Conservation (phyloP, 2,888 invertebrate species). For the Chrysolina oricalcia region DNA sequence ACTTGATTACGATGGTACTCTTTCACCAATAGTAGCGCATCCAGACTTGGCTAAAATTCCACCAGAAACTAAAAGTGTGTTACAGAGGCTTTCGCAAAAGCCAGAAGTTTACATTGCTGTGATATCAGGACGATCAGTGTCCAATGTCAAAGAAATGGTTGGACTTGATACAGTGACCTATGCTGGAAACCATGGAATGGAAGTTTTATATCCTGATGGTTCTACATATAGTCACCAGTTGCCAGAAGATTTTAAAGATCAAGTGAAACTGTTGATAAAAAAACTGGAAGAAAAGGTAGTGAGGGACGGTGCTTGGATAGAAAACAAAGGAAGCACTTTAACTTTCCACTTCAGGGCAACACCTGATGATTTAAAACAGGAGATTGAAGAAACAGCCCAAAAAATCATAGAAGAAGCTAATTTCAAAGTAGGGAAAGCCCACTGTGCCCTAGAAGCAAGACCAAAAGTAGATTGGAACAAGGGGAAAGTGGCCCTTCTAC, state of each 20-base stretch:
- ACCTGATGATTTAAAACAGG: constrained; percentile 76
- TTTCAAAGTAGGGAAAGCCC: constrained; percentile 85
- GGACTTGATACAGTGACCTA: constrained; percentile 92
- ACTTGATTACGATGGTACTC: constrained; percentile 90
- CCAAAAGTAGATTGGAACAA: constrained; percentile 95
- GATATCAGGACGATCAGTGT: constrained; percentile 88
- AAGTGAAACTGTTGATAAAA: constrained; percentile 83
- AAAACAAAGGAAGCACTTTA: constrained; percentile 88
- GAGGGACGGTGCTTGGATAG: constrained; percentile 91
- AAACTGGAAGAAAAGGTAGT: constrained; percentile 88
- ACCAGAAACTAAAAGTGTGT: constrained; percentile 86
- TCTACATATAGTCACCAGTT: constrained; percentile 92
- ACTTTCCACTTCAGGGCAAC: constrained; percentile 92
- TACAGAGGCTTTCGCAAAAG: constrained; percentile 86
- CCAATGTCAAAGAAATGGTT: constrained; percentile 91
- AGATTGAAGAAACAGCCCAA: constrained; percentile 81
- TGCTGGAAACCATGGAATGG: constrained; percentile 90
- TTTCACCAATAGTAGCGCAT: constrained; percentile 91
- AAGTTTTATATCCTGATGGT: constrained; percentile 91
- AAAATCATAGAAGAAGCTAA: constrained; percentile 83
- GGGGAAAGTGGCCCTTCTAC: constrained; percentile 90
- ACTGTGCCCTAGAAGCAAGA: constrained; percentile 90
- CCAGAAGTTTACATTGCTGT: constrained; percentile 90
- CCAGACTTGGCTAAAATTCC: constrained; percentile 90
- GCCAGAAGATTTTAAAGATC: constrained; percentile 86